A percentile compares a stretch with the other conserved stretches of the same genome.
These are phyloP conservation scores for Abramis brama DNA, from an alignment of 2,113 vertebrate species.

Conservation along the genomic window DNA sequence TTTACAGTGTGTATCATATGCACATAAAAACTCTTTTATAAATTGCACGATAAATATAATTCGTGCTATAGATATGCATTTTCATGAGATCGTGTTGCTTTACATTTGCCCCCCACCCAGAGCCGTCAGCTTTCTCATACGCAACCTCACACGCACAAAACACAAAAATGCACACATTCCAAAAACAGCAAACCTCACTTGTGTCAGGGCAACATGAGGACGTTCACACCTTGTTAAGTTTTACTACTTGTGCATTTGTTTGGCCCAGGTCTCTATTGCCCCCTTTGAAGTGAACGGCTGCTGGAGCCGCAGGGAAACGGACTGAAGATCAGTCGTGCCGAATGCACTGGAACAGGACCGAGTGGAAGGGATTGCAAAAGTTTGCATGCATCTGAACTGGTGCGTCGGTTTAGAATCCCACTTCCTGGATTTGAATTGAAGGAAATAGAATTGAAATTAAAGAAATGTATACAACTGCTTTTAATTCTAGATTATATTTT, in stretches of 20 bases:
- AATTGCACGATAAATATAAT: too few species aligned
- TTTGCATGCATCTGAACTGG: neutral
- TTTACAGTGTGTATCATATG: too few species aligned
- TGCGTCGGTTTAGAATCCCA: neutral
- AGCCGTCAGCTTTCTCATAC: constrained; percentile 35
- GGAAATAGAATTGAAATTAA: neutral
- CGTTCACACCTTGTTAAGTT: constrained; percentile 83
- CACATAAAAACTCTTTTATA: too few species aligned
- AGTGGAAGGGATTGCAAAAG: neutral
- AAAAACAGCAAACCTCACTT: constrained; percentile 54
- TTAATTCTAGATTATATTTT: too few species aligned
- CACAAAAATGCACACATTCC: constrained; percentile 42
- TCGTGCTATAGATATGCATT: too few species aligned
- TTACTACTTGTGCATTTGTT: constrained; percentile 80
- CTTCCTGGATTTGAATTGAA: neutral
- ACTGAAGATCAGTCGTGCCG: constrained; percentile 31
- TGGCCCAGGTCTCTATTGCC: constrained; percentile 70
- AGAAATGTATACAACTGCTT: neutral
- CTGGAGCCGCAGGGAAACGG: constrained; percentile 60
- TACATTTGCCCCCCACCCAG: constrained; percentile 60
- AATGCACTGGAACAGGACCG: neutral
- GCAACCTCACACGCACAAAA: neutral
- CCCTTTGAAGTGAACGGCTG: constrained; percentile 74
- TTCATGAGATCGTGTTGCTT: constrained; percentile 29
- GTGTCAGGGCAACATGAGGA: constrained; percentile 70